Evolutionary conservation across 2,113 vertebrate species (phyloP), one percentile per base, ranked within the genome.

Genomic region (Anhinga anhinga): DNA sequence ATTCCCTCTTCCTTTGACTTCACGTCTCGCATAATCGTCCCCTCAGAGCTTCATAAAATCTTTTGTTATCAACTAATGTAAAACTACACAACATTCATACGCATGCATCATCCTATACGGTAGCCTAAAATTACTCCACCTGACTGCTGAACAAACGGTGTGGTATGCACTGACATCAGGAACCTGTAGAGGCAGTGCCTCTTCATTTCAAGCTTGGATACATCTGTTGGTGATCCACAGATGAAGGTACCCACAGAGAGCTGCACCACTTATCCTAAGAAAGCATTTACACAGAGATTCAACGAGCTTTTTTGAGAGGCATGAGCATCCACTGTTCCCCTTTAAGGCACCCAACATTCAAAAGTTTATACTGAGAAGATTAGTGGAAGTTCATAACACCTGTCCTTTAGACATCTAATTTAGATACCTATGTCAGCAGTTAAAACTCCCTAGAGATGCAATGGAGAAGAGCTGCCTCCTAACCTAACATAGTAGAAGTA

Each of bases 261-360:
- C 25, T 58, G 8, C 13, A 22, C 21, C 0, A 1, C 23, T 81
- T 8, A 30, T 69, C 66, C 13, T 34, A 34, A 63, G 77, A 59
- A 86, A 77, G 21, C 5, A 44, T 55, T 88, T 36, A 53, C n/a
- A 42, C 5, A 56, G 36, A 55, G 18, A 56, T 45, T 45, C 32
- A 79, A 49, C 50, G 13, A 55, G 11, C 2, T 5, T 82, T 65
- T 77, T 82, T 38, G 53, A 50, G 8, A 63, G 10, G 5, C 13
- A 10, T 13, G 25, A 76, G 45, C 0, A 0, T 10, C 32, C 27
- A 62, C 1, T 32, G 5, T 12, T 74, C 12, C 69, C 1, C 22
- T 73, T 22, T 27, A 80, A 70, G 42, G 26, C 16, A 67, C 12
- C 2, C 16, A 72, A 5, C 3, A 80, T 82, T 49, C n/a, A 50